These are phyloP conservation scores for Clusia tigrina DNA, from an alignment of 2,888 invertebrate species.

Conservation along the genomic window DNA sequence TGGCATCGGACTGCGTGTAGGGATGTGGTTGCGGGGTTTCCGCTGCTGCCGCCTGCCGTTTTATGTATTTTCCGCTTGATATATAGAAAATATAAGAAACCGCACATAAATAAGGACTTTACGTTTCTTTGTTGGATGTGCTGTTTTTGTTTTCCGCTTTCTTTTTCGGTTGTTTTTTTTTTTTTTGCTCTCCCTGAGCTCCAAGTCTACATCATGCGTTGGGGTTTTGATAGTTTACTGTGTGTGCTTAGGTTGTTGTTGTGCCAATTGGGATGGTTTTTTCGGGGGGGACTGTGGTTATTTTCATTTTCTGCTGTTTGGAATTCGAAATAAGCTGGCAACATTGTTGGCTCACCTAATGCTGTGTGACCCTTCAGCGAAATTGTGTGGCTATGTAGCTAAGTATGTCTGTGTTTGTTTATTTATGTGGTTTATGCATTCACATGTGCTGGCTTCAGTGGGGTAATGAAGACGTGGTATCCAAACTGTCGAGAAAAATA, in stretches of 20 bases:
- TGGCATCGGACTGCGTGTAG: neutral
- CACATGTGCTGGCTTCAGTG: neutral
- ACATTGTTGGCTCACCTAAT: constrained; percentile 10
- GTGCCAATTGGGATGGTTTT: neutral
- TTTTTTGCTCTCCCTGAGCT: constrained; percentile 45
- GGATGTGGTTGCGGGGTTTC: neutral
- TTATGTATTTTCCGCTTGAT: neutral
- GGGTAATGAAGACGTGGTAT: neutral
- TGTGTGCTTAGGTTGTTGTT: constrained; percentile 26
- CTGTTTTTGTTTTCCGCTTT: too few species aligned
- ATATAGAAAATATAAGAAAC: neutral
- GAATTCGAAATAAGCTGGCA: constrained; percentile 14
- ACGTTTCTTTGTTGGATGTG: constrained; percentile 13
- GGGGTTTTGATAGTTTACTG: constrained; percentile 43
- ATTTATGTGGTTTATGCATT: too few species aligned
- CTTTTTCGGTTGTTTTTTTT: neutral
- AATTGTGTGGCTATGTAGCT: neutral
- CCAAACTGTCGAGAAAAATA: too few species aligned
- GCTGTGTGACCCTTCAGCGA: neutral
- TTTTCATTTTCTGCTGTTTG: constrained; percentile 1
- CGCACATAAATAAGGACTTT: constrained; percentile 22
- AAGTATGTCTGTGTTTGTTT: neutral
- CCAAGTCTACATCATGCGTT: constrained; percentile 51
- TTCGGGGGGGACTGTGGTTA: neutral
- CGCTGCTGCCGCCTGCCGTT: neutral